Evolutionary conservation across 2,113 vertebrate species (phyloP).

Genomic region (Conger conger): DNA sequence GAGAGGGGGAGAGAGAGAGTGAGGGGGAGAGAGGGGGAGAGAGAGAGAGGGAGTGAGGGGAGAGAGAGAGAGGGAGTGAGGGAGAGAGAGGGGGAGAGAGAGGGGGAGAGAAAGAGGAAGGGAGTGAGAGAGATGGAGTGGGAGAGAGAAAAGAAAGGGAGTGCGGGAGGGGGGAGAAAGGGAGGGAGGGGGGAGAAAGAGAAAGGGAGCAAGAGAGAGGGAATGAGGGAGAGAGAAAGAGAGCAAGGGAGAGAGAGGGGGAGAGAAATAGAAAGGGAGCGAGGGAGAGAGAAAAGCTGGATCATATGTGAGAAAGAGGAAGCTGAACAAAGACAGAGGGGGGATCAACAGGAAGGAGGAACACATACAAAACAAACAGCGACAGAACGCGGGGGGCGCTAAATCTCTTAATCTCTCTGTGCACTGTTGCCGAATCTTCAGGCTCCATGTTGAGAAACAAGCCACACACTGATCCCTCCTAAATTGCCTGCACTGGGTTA

Average conservation of each 20-base stretch:
- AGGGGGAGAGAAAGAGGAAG: slow-evolving; percentile 4
- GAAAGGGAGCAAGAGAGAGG: neutral
- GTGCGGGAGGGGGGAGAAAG: neutral
- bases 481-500: slow-evolving; percentile 44
- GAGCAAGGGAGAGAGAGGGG: neutral
- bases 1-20: neutral
- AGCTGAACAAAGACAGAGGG: neutral
- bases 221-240: neutral
- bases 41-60: neutral
- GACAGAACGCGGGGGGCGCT: slow-evolving; percentile 25
- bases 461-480: slow-evolving; percentile 24
- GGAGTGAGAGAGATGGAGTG: no score
- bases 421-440: slow-evolving; percentile 35
- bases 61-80: neutral
- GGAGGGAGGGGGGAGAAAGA: neutral
- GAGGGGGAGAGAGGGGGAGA: no score
- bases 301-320: neutral
- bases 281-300: neutral
- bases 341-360: neutral
- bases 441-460: slow-evolving; percentile 32
- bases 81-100: neutral
- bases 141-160: neutral
- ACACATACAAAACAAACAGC: slow-evolving; percentile 10
- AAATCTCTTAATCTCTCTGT: slow-evolving; percentile 45
- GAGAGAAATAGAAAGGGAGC: no score